These are phyloP conservation scores for Drosophila melanosoma DNA, from an alignment of 2,888 invertebrate species.

Conservation along the genomic window DNA sequence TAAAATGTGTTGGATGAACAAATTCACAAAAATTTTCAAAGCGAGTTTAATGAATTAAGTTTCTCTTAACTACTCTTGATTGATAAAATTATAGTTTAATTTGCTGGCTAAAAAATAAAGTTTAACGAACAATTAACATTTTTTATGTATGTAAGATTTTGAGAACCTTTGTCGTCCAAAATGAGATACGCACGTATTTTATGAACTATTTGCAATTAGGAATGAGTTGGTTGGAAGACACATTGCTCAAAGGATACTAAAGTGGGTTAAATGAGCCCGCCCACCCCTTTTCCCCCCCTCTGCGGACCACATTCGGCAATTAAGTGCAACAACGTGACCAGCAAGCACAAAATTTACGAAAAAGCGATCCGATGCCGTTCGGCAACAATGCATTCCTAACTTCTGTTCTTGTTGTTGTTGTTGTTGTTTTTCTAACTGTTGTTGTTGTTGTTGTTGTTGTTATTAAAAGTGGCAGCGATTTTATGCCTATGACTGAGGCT, in stretches of 20 bases:
- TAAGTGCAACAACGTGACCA: conserved; percentile 76
- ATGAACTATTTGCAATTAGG: conserved; percentile 37
- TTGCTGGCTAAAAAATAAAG: neutral
- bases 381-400: conserved; percentile 11
- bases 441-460: neutral
- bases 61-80: neutral
- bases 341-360: conserved; percentile 48
- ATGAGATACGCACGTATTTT: conserved; percentile 23
- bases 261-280: conserved; percentile 1
- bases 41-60: neutral
- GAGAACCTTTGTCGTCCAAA: conserved; percentile 3
- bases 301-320: conserved; percentile 64
- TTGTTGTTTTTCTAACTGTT: neutral
- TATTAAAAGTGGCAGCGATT: neutral
- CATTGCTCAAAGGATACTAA: neutral
- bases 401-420: neutral
- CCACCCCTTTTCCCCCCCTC: neutral
- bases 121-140: too few relatives aligned
- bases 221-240: conserved; percentile 1
- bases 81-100: neutral
- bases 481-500: neutral
- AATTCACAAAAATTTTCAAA: neutral
- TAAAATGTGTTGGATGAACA: neutral
- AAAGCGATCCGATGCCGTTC: conserved; percentile 1
- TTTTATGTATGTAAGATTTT: neutral